Conservation (phyloP, 1,140 invertebrate species). For the Epicauta chinensis region DNA sequence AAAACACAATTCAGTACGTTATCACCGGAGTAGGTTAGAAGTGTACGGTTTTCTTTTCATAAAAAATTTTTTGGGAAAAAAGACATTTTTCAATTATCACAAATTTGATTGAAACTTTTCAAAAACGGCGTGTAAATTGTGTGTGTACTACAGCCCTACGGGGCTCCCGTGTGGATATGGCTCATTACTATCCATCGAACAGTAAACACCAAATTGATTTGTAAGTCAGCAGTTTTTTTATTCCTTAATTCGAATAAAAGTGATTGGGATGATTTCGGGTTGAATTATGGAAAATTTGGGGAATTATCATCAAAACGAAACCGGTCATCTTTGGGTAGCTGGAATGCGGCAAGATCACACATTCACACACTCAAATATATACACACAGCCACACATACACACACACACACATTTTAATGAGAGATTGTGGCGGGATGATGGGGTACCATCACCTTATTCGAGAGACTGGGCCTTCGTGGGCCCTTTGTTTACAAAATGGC, state of each 20-base stretch:
- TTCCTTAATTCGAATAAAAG: too few relatives aligned
- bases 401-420: not conserved
- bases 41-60: too few relatives aligned
- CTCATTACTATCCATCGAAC: slow-evolving; percentile 14
- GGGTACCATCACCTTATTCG: too few relatives aligned
- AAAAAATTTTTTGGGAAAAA: too few relatives aligned
- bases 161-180: slow-evolving; percentile 21
- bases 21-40: too few relatives aligned
- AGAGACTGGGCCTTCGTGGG: slow-evolving; percentile 4
- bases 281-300: not conserved
- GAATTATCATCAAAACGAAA: not conserved
- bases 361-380: too few relatives aligned
- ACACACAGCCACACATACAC: too few relatives aligned
- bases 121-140: slow-evolving; percentile 15
- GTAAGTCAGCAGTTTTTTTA: slow-evolving; percentile 17
- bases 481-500: slow-evolving; percentile 11
- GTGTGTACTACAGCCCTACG: slow-evolving; percentile 15
- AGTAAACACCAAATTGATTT: slow-evolving; percentile 3
- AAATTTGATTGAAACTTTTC: too few relatives aligned
- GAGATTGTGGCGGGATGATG: not conserved
- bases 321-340: not conserved
- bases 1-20: too few relatives aligned
- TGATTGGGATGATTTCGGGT: slow-evolving; percentile 10
- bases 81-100: too few relatives aligned
- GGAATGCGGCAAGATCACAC: slow-evolving; percentile 15